Percentiles rank a stretch among this genome's conserved stretches.
phyloP scores from a whole-genome alignment of 2,888 invertebrate species.

The Euplagia quadripunctaria region DNA sequence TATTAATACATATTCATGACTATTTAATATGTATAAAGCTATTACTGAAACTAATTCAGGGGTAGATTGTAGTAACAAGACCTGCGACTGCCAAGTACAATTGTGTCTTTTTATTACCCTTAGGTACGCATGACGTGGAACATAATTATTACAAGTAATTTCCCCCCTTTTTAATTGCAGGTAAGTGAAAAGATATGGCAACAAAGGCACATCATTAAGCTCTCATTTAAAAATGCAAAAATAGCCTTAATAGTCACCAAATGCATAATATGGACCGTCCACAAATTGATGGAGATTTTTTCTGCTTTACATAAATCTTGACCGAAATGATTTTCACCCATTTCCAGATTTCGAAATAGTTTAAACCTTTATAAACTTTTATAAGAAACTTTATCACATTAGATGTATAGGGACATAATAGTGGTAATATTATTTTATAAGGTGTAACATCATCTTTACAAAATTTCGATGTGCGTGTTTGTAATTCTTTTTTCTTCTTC shows the following conservation, averaged over 20 bases:
- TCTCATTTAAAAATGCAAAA: slow-evolving; percentile 72
- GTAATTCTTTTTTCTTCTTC: no score
- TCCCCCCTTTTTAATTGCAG: slow-evolving; percentile 48
- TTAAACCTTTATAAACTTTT: no score
- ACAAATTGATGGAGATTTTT: background rate
- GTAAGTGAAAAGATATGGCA: slow-evolving; percentile 58
- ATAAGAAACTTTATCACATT: no score
- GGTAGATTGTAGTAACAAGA: no score
- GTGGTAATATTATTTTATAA: no score
- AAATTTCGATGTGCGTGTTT: no score
- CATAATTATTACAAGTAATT: slow-evolving; percentile 22
- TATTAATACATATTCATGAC: no score
- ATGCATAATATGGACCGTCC: slow-evolving; percentile 54
- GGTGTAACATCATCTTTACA: no score
- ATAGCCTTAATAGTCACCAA: slow-evolving; percentile 56
- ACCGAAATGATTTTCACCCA: background rate
- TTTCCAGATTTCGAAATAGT: background rate
- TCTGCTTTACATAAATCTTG: background rate
- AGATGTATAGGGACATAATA: no score
- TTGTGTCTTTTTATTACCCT: background rate
- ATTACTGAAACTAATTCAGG: no score
- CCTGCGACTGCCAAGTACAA: no score
- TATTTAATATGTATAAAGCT: no score
- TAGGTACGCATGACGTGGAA: background rate
- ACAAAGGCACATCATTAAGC: slow-evolving; percentile 68